phyloP scores from a whole-genome alignment of 2,113 vertebrate species.

The Corythoichthys intestinalis region DNA sequence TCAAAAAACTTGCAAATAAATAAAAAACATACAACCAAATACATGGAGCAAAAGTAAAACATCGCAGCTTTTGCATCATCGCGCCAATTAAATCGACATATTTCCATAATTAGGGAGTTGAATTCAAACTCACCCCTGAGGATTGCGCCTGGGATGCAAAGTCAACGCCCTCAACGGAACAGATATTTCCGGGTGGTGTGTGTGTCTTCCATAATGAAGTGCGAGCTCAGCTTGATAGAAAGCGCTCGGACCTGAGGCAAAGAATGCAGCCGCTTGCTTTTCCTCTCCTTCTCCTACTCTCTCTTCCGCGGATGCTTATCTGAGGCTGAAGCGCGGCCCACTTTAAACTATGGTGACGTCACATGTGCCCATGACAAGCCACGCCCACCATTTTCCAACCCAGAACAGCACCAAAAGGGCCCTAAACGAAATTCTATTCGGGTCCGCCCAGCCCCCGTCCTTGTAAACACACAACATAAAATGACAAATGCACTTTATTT shows the following conservation, averaged over 20 bases:
- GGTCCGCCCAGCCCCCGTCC: no score
- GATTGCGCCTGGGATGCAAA: slow-evolving; percentile 14
- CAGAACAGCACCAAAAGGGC: no score
- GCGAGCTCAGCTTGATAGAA: slow-evolving; percentile 3
- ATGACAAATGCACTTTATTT: no score
- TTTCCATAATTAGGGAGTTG: neutral
- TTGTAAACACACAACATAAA: no score
- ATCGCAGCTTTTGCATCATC: slow-evolving; percentile 25
- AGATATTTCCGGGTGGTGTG: slow-evolving; percentile 22
- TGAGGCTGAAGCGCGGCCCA: slow-evolving; percentile 68
- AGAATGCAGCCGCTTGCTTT: neutral
- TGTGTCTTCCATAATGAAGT: slow-evolving; percentile 16
- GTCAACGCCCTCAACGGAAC: slow-evolving; percentile 31
- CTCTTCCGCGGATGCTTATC: slow-evolving; percentile 30
- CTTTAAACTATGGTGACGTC: slow-evolving; percentile 79
- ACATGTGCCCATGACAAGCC: slow-evolving; percentile 46
- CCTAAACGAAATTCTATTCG: no score
- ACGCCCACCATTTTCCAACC: slow-evolving; percentile 6
- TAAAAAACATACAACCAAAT: slow-evolving; percentile 7
- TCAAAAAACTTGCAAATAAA: slow-evolving; percentile 25
- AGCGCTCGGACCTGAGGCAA: neutral
- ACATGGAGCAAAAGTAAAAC: neutral
- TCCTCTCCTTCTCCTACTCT: slow-evolving; percentile 22
- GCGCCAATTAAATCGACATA: slow-evolving; percentile 2
- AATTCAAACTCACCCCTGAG: slow-evolving; percentile 48